These are phyloP conservation scores for Drosophila fulvimacula DNA, from an alignment of 2,888 invertebrate genomes.

Conservation along the genomic window DNA sequence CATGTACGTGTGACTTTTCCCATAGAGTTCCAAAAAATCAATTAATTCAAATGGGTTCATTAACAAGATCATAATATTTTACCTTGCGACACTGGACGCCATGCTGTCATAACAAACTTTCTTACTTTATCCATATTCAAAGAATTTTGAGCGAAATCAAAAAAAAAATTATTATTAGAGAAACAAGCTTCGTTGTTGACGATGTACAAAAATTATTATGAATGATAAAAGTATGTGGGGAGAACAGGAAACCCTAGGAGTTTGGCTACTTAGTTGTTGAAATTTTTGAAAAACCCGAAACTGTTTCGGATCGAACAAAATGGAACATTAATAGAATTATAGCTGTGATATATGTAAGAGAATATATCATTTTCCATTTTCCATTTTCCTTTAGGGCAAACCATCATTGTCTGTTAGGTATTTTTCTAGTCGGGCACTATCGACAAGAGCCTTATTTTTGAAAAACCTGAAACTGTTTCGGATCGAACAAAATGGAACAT, in stretches of 20 bases:
- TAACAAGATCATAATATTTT: not conserved
- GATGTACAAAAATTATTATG: not conserved
- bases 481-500: no score
- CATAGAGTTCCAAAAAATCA: not conserved
- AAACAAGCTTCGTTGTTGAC: conserved; percentile 15
- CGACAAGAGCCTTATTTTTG: not conserved
- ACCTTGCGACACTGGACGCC: conserved; percentile 42
- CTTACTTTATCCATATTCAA: conserved; percentile 45
- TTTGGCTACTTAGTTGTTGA: conserved; percentile 22
- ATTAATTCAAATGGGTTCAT: not conserved
- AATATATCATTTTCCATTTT: no score
- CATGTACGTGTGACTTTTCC: conserved; percentile 41
- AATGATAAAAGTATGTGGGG: conserved; percentile 6
- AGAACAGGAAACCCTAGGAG: not conserved
- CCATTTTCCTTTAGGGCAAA: not conserved
- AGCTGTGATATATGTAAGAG: no score
- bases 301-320: not conserved
- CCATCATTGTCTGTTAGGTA: not conserved
- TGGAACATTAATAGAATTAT: not conserved
- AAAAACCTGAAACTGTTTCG: no score
- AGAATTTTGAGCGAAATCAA: conserved; percentile 26
- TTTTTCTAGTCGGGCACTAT: not conserved
- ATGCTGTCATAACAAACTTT: conserved; percentile 35
- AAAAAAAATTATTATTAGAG: not conserved
- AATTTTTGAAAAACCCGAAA: not conserved